These are phyloP conservation scores for Ammodramus savannarum DNA, from an alignment of 2,113 vertebrate genomes.

Conservation along the genomic window DNA sequence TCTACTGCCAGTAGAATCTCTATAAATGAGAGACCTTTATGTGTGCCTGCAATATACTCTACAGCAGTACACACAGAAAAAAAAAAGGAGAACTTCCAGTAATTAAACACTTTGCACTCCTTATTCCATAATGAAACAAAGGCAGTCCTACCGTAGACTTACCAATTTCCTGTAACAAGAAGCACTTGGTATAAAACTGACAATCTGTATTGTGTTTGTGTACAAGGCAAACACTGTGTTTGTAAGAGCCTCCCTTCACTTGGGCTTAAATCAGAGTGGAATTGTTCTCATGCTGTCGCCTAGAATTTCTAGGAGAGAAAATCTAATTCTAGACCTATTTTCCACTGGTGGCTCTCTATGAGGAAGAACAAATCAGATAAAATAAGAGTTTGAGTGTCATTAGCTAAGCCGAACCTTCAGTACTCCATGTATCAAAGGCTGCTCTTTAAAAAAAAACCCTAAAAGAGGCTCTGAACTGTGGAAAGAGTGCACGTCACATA, in stretches of 20 bases:
- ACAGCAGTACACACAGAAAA: not conserved
- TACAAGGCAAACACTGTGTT: not conserved
- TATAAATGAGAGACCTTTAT: not conserved
- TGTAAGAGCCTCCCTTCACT: not conserved
- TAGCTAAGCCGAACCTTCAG: not conserved
- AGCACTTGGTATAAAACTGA: not conserved
- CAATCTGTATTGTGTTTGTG: not conserved
- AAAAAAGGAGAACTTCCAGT: not conserved
- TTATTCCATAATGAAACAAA: slow-evolving; percentile 9
- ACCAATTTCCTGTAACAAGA: not conserved
- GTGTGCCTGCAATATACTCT: not conserved
- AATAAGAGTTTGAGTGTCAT: not conserved
- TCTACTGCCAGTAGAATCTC: slow-evolving; percentile 26
- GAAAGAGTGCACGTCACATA: not conserved
- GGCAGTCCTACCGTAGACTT: not conserved
- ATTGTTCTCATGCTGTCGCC: not conserved
- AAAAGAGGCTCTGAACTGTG: not conserved
- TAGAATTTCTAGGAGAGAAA: not conserved
- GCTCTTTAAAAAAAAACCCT: not conserved
- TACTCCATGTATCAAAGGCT: not conserved
- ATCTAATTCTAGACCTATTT: slow-evolving; percentile 36
- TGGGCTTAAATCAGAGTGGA: slow-evolving; percentile 11
- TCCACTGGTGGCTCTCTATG: not conserved
- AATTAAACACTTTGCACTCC: slow-evolving; percentile 19
- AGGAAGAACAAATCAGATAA: not conserved